Percentiles rank a stretch among this genome's conserved stretches.
Conservation (phyloP, 2,797 vertebrate species). For the Syncerus caffer region DNA sequence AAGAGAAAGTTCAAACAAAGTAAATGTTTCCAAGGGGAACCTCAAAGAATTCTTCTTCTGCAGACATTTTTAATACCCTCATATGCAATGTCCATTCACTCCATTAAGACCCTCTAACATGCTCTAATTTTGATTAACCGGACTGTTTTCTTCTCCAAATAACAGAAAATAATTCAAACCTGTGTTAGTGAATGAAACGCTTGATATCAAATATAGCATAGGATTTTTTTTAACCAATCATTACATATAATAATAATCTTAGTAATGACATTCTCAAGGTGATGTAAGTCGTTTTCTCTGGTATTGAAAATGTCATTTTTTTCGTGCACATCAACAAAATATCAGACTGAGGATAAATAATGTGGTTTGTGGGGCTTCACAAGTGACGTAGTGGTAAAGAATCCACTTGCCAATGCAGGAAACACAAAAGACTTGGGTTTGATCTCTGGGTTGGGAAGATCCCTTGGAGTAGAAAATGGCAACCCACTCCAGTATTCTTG, state of each 20-base stretch:
- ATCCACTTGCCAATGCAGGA: not conserved
- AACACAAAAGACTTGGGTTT: not conserved
- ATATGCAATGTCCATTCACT: conserved; percentile 21
- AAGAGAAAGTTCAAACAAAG: not conserved
- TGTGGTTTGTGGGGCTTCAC: not conserved
- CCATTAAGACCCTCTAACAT: conserved; percentile 63
- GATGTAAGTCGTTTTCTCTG: not conserved
- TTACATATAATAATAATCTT: not conserved
- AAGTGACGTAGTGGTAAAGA: not conserved
- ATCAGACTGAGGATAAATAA: not conserved
- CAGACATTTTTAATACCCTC: conserved; percentile 45
- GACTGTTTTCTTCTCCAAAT: conserved; percentile 37
- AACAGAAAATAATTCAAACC: conserved; percentile 30
- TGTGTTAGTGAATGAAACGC: not conserved
- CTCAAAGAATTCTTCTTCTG: not conserved
- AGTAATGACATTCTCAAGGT: not conserved
- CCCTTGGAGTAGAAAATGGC: not conserved
- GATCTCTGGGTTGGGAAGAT: not conserved
- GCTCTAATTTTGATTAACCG: conserved; percentile 68
- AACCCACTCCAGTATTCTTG: not conserved
- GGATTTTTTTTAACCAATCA: not conserved
- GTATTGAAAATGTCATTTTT: conserved; percentile 1
- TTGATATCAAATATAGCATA: not conserved
- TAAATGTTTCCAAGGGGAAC: not conserved
- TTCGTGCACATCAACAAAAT: not conserved